Percentiles rank a stretch among this genome's conserved stretches.
Evolutionary conservation across 2,797 vertebrate genomes (phyloP).

Genomic region (Avahi laniger): DNA sequence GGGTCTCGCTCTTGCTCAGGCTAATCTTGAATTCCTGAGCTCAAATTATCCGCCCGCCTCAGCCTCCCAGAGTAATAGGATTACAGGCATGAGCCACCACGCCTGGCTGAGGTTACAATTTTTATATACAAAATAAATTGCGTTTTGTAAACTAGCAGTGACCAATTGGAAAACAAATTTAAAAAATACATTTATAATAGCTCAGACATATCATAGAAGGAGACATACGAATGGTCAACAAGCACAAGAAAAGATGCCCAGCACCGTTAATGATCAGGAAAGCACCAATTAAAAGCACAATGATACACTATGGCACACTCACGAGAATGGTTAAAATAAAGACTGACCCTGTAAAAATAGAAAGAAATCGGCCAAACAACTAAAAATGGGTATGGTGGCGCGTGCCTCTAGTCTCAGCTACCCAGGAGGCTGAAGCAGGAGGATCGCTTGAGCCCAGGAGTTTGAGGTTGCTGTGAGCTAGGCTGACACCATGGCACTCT

Average conservation of each 20-base stretch:
- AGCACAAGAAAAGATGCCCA: neutral
- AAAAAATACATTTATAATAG: neutral
- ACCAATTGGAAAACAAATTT: neutral
- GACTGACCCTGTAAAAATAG: neutral
- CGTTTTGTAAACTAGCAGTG: neutral
- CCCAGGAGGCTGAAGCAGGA: too few species aligned
- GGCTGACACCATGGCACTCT: too few species aligned
- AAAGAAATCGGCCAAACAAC: too few species aligned
- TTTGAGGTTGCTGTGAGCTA: too few species aligned
- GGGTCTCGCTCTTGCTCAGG: too few species aligned
- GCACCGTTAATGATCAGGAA: neutral
- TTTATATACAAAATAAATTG: neutral
- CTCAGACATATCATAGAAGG: neutral
- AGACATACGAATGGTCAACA: neutral
- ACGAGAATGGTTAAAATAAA: neutral
- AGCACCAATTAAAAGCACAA: neutral
- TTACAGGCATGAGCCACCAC: too few species aligned
- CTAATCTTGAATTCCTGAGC: too few species aligned
- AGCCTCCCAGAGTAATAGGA: too few species aligned
- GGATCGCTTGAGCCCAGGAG: too few species aligned
- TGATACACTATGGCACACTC: neutral
- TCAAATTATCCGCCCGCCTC: too few species aligned
- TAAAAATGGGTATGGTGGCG: too few species aligned
- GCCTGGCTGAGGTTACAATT: neutral
- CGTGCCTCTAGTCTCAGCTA: too few species aligned